These are phyloP conservation scores for Cyanoderma ruficeps DNA, from an alignment of 2,113 vertebrate genomes.

Conservation along the genomic window DNA sequence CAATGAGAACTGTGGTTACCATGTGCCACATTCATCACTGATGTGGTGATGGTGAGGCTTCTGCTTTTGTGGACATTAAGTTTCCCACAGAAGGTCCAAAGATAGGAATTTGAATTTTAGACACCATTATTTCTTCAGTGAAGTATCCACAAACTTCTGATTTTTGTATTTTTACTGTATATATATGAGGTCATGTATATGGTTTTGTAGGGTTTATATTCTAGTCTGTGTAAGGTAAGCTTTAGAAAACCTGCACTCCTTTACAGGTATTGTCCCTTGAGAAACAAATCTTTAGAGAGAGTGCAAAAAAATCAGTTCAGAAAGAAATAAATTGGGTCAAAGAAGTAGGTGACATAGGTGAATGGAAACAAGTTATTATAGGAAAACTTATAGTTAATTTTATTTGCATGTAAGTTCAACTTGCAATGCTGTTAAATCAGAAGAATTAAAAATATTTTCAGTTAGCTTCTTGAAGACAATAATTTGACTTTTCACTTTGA, in stretches of 20 bases:
- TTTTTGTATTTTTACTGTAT: neutral
- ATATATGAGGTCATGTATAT: neutral
- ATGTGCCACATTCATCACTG: neutral
- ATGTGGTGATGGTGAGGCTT: neutral
- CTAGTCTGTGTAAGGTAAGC: rapidly evolving
- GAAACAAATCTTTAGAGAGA: neutral
- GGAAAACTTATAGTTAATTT: neutral
- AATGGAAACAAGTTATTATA: neutral
- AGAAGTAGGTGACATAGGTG: neutral
- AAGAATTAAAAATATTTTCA: neutral
- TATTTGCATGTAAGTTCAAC: neutral
- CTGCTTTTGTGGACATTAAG: neutral
- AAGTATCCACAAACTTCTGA: neutral
- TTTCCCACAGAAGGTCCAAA: neutral
- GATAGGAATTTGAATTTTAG: neutral
- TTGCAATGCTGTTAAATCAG: neutral
- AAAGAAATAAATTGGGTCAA: neutral
- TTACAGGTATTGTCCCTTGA: neutral
- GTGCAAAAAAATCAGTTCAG: neutral
- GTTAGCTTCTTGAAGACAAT: neutral
- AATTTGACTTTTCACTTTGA: neutral
- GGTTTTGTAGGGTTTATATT: neutral
- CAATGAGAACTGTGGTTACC: neutral
- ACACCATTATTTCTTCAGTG: neutral
- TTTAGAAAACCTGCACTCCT: neutral